Conservation (phyloP, 2,797 vertebrate genomes). For the Carapus acus region DNA sequence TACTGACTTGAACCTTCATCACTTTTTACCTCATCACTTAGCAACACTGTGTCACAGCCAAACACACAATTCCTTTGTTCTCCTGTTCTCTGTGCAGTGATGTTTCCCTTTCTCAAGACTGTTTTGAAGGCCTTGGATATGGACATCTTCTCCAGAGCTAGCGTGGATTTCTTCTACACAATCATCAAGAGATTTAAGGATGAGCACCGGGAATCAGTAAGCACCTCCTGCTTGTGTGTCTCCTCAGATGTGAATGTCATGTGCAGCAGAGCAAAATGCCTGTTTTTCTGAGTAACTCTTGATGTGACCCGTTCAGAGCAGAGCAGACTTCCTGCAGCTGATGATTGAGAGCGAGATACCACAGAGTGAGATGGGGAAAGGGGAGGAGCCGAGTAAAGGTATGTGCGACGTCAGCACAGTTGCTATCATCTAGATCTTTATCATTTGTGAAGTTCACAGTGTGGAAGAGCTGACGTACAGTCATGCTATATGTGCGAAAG, state of each 20-base stretch:
- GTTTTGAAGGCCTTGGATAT: constrained; percentile 61
- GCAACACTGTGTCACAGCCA: background rate
- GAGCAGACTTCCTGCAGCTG: constrained; percentile 60
- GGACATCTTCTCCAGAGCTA: constrained; percentile 32
- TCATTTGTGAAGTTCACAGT: too few relatives aligned
- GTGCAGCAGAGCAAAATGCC: background rate
- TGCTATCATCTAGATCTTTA: too few relatives aligned
- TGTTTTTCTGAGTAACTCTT: background rate
- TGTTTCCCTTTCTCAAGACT: constrained; percentile 58
- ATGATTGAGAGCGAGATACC: constrained; percentile 61
- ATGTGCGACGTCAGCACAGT: too few relatives aligned
- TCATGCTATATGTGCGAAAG: too few relatives aligned
- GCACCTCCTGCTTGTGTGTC: background rate
- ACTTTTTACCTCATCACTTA: background rate
- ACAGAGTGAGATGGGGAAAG: constrained; percentile 30
- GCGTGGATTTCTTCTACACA: constrained; percentile 63
- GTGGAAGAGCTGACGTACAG: too few relatives aligned
- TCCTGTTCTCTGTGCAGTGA: constrained; percentile 49
- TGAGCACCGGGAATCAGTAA: constrained; percentile 51
- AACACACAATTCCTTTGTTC: background rate
- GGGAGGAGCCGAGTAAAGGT: constrained; percentile 63
- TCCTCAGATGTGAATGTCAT: background rate
- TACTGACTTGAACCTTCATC: constrained; percentile 36
- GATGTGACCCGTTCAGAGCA: constrained; percentile 36
- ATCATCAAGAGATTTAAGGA: constrained; percentile 69